Evolutionary conservation across 2,113 vertebrate genomes (phyloP).

Genomic region (Talpa occidentalis): DNA sequence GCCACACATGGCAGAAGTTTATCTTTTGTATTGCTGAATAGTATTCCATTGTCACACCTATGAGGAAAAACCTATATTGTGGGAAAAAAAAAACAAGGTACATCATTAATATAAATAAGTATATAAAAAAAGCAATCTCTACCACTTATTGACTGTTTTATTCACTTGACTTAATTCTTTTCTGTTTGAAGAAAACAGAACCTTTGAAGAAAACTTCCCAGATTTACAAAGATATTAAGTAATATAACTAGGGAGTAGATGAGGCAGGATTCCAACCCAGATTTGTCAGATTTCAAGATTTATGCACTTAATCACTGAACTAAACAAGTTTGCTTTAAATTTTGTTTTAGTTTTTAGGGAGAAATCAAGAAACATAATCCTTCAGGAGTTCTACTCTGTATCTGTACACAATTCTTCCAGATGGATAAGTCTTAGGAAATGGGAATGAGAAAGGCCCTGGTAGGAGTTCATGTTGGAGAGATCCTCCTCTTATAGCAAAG

Average conservation of each 20-base stretch:
- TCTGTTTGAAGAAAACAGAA: conserved; percentile 4
- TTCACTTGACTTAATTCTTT: conserved; percentile 40
- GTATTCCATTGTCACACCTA: too few species aligned
- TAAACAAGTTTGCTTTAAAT: not conserved
- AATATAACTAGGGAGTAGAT: not conserved
- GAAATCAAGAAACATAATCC: not conserved
- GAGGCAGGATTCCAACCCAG: not conserved
- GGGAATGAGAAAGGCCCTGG: not conserved
- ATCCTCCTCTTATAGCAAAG: not conserved
- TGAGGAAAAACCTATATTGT: too few species aligned
- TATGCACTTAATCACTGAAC: not conserved
- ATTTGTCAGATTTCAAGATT: conserved; percentile 5
- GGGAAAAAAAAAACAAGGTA: too few species aligned
- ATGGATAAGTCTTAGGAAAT: not conserved
- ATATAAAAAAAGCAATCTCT: conserved; percentile 26
- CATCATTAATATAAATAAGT: too few species aligned
- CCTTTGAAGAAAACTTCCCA: not conserved
- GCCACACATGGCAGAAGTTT: too few species aligned
- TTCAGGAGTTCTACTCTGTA: not conserved
- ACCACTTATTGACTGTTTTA: not conserved
- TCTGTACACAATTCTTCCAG: conserved; percentile 13
- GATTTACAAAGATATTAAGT: not conserved
- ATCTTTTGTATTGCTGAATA: too few species aligned
- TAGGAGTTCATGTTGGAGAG: not conserved
- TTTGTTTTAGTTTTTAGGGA: conserved; percentile 28